Percentiles rank a stretch among this genome's conserved stretches.
Evolutionary conservation across 2,797 vertebrate species (phyloP).

Genomic region (Tachyglossus aculeatus): DNA sequence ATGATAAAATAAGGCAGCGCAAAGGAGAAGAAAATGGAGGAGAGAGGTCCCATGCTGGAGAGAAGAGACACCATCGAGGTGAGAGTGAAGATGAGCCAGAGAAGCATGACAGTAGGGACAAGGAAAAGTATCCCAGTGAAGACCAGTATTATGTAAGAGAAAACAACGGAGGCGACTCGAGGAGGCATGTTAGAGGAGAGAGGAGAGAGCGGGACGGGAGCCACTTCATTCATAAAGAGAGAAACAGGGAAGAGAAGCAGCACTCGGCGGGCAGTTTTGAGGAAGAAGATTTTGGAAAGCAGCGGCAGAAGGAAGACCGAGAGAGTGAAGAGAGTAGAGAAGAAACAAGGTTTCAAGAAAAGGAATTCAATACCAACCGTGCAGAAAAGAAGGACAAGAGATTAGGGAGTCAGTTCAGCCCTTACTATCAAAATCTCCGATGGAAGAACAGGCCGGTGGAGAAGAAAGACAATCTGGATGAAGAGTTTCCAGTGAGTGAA

Average conservation of each 20-base stretch:
- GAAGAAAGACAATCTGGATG: constrained; percentile 52
- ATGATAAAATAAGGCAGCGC: constrained; percentile 16
- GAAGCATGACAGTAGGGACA: constrained; percentile 41
- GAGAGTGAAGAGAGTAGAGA: constrained; percentile 47
- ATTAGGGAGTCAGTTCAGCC: constrained; percentile 72
- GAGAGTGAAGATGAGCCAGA: constrained; percentile 30
- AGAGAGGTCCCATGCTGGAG: neutral
- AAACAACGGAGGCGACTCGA: constrained; percentile 35
- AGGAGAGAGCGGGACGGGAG: constrained; percentile 63
- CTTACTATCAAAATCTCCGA: constrained; percentile 81
- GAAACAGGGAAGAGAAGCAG: constrained; percentile 51
- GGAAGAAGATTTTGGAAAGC: constrained; percentile 44
- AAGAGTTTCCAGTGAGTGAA: constrained; percentile 58
- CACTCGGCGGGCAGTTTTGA: constrained; percentile 39
- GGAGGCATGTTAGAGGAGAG: constrained; percentile 12
- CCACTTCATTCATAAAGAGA: constrained; percentile 70
- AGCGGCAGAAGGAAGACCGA: constrained; percentile 35
- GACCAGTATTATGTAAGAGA: constrained; percentile 21
- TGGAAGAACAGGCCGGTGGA: constrained; percentile 74
- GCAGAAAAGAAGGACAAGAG: constrained; percentile 65
- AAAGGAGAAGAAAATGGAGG: constrained; percentile 17
- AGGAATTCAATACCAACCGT: constrained; percentile 19
- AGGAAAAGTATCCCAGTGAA: constrained; percentile 56
- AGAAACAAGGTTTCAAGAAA: constrained; percentile 36
- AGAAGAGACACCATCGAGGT: neutral